phyloP scores from a whole-genome alignment of 2,888 invertebrate genomes.

The Myopa testacea region DNA sequence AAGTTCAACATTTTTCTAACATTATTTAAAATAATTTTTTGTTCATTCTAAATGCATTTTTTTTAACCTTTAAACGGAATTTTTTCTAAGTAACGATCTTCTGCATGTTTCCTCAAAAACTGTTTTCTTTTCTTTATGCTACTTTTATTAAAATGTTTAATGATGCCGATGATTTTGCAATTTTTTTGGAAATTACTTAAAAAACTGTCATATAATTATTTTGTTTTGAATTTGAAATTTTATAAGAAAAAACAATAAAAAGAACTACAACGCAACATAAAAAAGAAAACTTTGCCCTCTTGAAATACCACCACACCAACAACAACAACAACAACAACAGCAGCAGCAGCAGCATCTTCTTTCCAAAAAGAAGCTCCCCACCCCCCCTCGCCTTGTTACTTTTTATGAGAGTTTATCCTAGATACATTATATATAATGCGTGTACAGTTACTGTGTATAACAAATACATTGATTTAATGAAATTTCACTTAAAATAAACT shows the following conservation, averaged over 20 bases:
- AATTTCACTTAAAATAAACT: neutral
- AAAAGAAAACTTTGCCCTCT: conserved; percentile 56
- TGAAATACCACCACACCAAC: conserved; percentile 5
- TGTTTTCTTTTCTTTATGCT: no score
- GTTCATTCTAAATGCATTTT: no score
- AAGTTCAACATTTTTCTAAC: no score
- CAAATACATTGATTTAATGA: conserved; percentile 42
- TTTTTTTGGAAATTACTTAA: neutral
- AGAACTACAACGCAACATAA: conserved; percentile 61
- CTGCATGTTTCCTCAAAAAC: no score
- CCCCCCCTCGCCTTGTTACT: neutral
- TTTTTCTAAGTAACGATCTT: no score
- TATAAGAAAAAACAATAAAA: conserved; percentile 40
- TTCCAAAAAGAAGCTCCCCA: neutral
- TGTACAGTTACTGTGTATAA: conserved; percentile 57
- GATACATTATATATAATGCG: conserved; percentile 68
- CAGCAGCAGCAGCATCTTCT: neutral
- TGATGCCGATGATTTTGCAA: neutral
- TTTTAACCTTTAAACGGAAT: no score
- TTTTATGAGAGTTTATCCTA: conserved; percentile 50
- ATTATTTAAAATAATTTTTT: no score
- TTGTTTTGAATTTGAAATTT: conserved; percentile 15
- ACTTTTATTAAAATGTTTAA: no score
- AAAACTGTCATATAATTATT: neutral
- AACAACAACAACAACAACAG: neutral